Base-by-base conservation (phyloP, 2,888 invertebrate genomes). In the Dugesia japonica region DNA sequence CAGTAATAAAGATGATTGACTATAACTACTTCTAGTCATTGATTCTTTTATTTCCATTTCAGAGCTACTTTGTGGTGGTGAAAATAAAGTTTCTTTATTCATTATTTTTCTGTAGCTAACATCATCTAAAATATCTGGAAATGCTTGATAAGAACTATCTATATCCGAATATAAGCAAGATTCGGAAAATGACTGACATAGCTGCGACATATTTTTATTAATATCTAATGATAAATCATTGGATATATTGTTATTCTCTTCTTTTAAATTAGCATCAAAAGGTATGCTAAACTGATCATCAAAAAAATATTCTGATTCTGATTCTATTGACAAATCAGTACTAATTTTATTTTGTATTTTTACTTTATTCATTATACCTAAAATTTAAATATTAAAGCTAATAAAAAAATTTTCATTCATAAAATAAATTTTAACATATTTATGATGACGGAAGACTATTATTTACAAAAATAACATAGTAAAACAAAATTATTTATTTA, bases 241-340 rank as follows among this genome's bases (percentile, higher is more conserved):
- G 33, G 33, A 28, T 26, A 73, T 31, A 28, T 75, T 75, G 71
- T 75, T 75, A 28, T 75, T 75, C 28, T 75, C 75, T 71, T 75
- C 75, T 20, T 42, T 38, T 26, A 75, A 42, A 26, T 75, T 42
- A 27, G 75, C 75, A 20, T 76, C 76, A 73, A 76, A 77, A 23
- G 77, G 77, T 4, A 77, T 71, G 31, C 33, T 23, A 31, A 77
- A 77, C n/a, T 77, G 76, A 33, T 77, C 77, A 56, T 77, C 77
- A 28, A 77, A 77, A 56, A 77, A 76, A 71, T 77, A 77, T 42
- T 77, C 77, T 7, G 56, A 56, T 56, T 56, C 56, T 23, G 56
- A 56, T 56, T 56, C 56, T n/a, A 56, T 56, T 4, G 56, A 56
- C 7, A 56, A 20, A 56, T 56, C 56, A n/a, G 56, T 20, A 56